Percentiles rank a stretch among this genome's conserved stretches.
Evolutionary conservation across 2,888 invertebrate species (phyloP).

Genomic region (Polietes domitor): DNA sequence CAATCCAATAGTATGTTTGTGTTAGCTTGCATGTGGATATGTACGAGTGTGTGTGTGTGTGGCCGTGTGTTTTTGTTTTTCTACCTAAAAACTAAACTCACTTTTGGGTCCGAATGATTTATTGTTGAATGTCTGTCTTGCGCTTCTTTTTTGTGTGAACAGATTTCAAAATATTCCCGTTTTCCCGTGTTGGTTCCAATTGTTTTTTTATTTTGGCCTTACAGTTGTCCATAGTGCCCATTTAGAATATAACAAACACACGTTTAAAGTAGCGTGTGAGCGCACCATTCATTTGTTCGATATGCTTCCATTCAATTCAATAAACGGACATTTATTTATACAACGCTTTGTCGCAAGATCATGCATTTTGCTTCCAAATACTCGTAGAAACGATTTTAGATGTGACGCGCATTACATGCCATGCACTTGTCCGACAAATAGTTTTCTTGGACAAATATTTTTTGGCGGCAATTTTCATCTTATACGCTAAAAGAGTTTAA

Average conservation of each 20-base stretch:
- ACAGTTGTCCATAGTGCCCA: background rate
- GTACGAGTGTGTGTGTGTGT: background rate
- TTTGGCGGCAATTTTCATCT: too few species aligned
- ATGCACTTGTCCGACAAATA: too few species aligned
- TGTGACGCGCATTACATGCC: too few species aligned
- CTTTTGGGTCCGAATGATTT: constrained; percentile 58
- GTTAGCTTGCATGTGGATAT: background rate
- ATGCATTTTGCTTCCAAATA: too few species aligned
- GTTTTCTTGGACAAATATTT: too few species aligned
- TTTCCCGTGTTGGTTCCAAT: background rate
- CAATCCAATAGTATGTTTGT: constrained; percentile 14
- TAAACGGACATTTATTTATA: too few species aligned
- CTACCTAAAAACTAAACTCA: constrained; percentile 47
- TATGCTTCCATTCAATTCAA: background rate
- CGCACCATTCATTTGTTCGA: background rate
- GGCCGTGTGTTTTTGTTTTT: constrained; percentile 16
- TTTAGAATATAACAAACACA: constrained; percentile 13
- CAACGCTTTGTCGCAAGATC: too few species aligned
- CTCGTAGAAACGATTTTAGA: too few species aligned
- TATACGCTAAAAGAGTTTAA: too few species aligned
- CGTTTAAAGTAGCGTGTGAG: background rate
- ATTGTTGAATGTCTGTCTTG: constrained; percentile 39
- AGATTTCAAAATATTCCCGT: constrained; percentile 24
- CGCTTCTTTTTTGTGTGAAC: background rate
- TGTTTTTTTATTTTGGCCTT: background rate